A percentile compares a stretch with the other conserved stretches of the same genome.
Conservation (phyloP, 2,113 vertebrate species). For the Ageneiosus marmoratus region DNA sequence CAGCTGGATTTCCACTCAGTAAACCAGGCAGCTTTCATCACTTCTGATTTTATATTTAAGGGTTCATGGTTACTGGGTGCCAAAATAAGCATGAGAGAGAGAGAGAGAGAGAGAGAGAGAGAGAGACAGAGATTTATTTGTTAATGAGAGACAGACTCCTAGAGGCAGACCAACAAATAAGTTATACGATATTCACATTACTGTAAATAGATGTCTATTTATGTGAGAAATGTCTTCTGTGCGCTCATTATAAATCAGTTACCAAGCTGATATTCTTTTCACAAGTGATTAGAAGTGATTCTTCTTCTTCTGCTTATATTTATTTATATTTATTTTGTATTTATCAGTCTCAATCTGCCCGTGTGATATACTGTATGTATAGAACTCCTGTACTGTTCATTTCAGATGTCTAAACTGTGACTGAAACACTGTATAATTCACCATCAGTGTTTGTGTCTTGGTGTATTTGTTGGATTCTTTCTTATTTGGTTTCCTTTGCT, state of each 20-base stretch:
- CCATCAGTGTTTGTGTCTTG: not conserved
- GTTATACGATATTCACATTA: not conserved
- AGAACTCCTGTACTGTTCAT: not conserved
- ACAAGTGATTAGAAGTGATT: not conserved
- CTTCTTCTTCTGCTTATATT: not conserved
- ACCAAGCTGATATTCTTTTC: not conserved
- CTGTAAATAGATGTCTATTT: not conserved
- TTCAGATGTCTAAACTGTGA: not conserved
- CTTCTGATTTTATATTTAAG: slow-evolving; percentile 3
- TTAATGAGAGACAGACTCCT: not conserved
- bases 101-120: not conserved
- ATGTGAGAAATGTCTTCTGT: not conserved
- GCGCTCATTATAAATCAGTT: not conserved
- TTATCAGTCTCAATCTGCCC: not conserved
- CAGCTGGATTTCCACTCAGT: slow-evolving; percentile 2
- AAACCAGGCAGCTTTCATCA: slow-evolving; percentile 26
- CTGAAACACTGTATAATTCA: not conserved
- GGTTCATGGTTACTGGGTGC: not conserved
- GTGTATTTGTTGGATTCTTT: not conserved
- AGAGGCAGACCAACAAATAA: not conserved
- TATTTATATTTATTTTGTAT: too few species aligned
- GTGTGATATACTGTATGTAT: not conserved
- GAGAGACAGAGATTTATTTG: not conserved
- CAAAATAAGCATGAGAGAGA: slow-evolving; percentile 2
- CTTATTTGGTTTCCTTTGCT: not conserved